Evolutionary conservation across 2,888 invertebrate species (phyloP), one percentile per base, ranked within the genome.

Genomic region (Nebria salina): DNA sequence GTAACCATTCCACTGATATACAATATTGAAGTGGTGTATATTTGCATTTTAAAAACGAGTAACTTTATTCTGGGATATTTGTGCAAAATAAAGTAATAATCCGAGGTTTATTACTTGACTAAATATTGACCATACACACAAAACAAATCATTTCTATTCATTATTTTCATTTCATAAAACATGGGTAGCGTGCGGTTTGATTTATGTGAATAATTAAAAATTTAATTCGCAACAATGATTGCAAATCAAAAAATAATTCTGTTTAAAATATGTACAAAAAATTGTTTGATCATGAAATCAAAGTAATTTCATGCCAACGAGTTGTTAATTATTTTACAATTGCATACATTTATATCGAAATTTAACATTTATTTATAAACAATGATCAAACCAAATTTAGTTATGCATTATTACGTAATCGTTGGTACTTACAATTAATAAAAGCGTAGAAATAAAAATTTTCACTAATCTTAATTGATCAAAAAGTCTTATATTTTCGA

Each of bases 201-300:
- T 54, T 54, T 54, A 13, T 72, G 68, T 73, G 73, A 73, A 73
- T 42, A 75, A 80, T 80, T 75, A 75, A 80, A 75, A 80, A 54
- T 75, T 64, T 75, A 80, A 80, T 75, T 70, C 75, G 41, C 65
- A 64, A 70, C 73, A 75, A 75, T 75, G 75, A 79, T 75, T 74
- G 43, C 41, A 34, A 75, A 79, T 70, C 75, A 79, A 79, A 79
- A 79, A 79, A 70, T 79, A 66, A 79, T 79, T 79, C 74, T 43
- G 68, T 68, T 43, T 72, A 72, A 77, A 78, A 78, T 73, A 54
- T 54, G 54, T 54, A 54, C 8, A 54, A 54, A 54, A 54, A 54
- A 54, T 54, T 54, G 54, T 54, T 54, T 54, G 54, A 54, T 54
- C 54, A 54, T 7, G 0, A 54, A 54, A 54, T 54, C 54, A 54